phyloP scores from a whole-genome alignment of 2,888 invertebrate genomes.

The Cyaniris semiargus region DNA sequence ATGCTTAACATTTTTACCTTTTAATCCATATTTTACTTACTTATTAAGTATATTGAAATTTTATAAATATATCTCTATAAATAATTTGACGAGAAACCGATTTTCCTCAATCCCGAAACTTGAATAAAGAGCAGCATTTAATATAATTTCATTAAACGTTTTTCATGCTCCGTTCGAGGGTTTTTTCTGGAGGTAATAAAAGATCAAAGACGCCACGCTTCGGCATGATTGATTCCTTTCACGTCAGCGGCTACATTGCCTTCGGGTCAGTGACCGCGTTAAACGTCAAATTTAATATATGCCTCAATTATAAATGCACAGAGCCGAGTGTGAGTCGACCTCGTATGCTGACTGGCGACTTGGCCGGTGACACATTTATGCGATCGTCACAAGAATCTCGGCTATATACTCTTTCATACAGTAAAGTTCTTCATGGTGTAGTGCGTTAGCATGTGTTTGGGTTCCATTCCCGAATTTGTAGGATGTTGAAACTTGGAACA shows the following conservation, averaged over 20 bases:
- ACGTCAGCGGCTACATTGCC: conserved; percentile 37
- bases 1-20: too few species aligned
- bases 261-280: conserved; percentile 40
- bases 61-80: background rate
- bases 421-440: background rate
- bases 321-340: background rate
- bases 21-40: too few species aligned
- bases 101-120: background rate
- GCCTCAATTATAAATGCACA: conserved; percentile 5
- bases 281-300: conserved; percentile 37
- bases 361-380: background rate
- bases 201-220: conserved; percentile 40
- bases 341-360: background rate
- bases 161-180: conserved; percentile 5
- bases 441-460: background rate
- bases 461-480: background rate
- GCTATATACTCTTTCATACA: background rate
- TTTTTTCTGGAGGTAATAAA: conserved; percentile 34
- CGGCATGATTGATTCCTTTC: conserved; percentile 43
- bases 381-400: background rate
- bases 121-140: conserved; percentile 10
- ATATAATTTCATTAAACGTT: conserved; percentile 29
- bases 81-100: background rate
- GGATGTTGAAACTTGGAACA: too few species aligned
- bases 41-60: background rate